These are phyloP conservation scores for Drosophila parvula DNA, from an alignment of 1,140 invertebrate genomes.

Conservation along the genomic window DNA sequence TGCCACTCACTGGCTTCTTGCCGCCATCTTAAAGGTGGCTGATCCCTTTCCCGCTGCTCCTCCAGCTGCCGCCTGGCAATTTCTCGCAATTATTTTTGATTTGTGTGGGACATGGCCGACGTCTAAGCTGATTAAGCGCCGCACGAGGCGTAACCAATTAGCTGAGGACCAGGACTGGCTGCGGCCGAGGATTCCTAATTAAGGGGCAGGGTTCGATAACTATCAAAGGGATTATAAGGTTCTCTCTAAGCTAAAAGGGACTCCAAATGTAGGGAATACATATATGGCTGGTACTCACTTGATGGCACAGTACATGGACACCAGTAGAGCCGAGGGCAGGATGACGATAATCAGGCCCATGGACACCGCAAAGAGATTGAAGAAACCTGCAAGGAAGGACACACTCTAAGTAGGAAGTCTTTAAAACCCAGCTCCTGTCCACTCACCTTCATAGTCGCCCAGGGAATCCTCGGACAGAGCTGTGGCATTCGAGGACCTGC, in stretches of 20 bases:
- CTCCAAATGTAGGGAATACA: not conserved
- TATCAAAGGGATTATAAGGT: not conserved
- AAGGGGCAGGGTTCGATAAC: not conserved
- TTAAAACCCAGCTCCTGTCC: not conserved
- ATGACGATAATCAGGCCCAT: slow-evolving; percentile 75
- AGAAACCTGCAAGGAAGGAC: slow-evolving; percentile 39
- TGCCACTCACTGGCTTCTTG: not conserved
- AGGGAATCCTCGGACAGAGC: slow-evolving; percentile 62
- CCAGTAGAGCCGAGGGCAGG: slow-evolving; percentile 64
- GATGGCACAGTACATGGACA: slow-evolving; percentile 72
- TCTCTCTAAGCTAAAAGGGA: not conserved
- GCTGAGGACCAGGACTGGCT: slow-evolving; percentile 1
- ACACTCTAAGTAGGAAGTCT: not conserved
- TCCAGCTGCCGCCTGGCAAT: slow-evolving; percentile 26
- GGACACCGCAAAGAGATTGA: slow-evolving; percentile 69
- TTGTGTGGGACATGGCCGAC: slow-evolving; percentile 45
- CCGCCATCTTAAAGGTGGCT: not conserved
- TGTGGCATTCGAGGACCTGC: slow-evolving; percentile 53
- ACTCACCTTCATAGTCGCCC: slow-evolving; percentile 65
- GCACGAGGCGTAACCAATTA: slow-evolving; percentile 41
- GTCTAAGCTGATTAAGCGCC: slow-evolving; percentile 54
- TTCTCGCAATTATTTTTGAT: slow-evolving; percentile 70
- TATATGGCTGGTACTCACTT: slow-evolving; percentile 54
- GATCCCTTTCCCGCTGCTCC: not conserved
- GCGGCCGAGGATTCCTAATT: not conserved